Evolutionary conservation across 2,888 invertebrate species (phyloP), one percentile per base, ranked within the genome.

Genomic region (Nudaria mundana): DNA sequence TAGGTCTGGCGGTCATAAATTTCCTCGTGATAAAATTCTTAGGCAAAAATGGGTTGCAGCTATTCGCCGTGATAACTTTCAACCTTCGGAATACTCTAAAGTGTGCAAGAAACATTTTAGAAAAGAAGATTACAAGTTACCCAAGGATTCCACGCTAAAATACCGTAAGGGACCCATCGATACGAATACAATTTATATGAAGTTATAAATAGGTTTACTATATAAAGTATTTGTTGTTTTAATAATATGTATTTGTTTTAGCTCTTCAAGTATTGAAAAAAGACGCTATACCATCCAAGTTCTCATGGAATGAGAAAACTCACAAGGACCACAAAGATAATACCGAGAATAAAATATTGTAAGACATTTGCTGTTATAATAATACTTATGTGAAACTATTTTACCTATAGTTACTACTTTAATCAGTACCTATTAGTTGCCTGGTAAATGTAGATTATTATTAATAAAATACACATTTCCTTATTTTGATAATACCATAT

Each of bases 1-100:
- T 11, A 40, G 20, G 40, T 18, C 20, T 22, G 46, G 47, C n/a
- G 40, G 40, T 11, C 47, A 47, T 35, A 44, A 37, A 18, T 47
- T 47, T 35, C 47, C 47, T 6, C 30, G 33, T 7, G 46, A 48
- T 10, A 15, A 23, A 36, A 24, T n/a, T 15, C 32, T 36, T 13
- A 24, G 32, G 14, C 18, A 45, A 28, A 35, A 38, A 13, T 48
- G 46, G 48, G 30, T 46, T n/a, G 23, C 16, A 28, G 44, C 44
- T 14, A 48, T 45, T 20, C 29, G 40, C 22, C 36, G 41, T 18
- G 31, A 29, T 13, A 37, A 41, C 37, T 41, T 37, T 32, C 28
- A 32, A 18, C 41, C 41, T 2, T 32, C 41, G 2, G 36, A 41
- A 32, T 32, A 41, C 11, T 29, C 41, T 6, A 37, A 28, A 37